Base-by-base conservation (phyloP, 2,888 invertebrate genomes). In the Euplagia quadripunctaria region DNA sequence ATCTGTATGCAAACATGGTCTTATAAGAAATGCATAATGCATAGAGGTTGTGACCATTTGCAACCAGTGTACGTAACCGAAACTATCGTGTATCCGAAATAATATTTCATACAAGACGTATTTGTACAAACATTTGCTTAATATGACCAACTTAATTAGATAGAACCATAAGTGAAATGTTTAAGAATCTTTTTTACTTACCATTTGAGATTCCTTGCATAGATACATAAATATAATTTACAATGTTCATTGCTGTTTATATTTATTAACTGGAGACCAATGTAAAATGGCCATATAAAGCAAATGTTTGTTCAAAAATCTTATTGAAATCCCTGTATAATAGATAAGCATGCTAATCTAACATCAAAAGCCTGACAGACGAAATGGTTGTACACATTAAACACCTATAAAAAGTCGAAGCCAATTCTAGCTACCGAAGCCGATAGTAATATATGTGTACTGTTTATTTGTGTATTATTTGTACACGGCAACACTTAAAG, bases 341-440 rank as follows among this genome's bases (percentile, higher is more conserved):
- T 43, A 72, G 64, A 67, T 66, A 74, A 77, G 75, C 92, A 91
- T 92, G 91, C 92, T 41, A 20, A 70, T 87, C 87, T 88, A 90
- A 90, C 89, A 92, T 72, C 76, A 77, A 91, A 92, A 92, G 92
- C 92, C 75, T 82, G 91, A 94, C 94, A 95, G 95, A 95, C 86
- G 86, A 94, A 95, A 95, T 94, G 95, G 95, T 95, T 95, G 94
- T 83, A 85, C 46, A 84, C 81, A 77, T 77, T 80, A 82, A 88
- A 84, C 73, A 84, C 74, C 79, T 80, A 86, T 83, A 74, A 64
- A 31, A 79, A 78, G 73, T 65, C 75, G 70, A 85, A 87, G 87
- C 69, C 86, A 81, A 76, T 81, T 70, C 74, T 74, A 64, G 71
- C 80, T 85, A 86, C 74, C 78, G 69, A 85, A 86, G 85, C 84